phyloP scores from a whole-genome alignment of 2,888 invertebrate genomes.

The Nebria brevicollis region DNA sequence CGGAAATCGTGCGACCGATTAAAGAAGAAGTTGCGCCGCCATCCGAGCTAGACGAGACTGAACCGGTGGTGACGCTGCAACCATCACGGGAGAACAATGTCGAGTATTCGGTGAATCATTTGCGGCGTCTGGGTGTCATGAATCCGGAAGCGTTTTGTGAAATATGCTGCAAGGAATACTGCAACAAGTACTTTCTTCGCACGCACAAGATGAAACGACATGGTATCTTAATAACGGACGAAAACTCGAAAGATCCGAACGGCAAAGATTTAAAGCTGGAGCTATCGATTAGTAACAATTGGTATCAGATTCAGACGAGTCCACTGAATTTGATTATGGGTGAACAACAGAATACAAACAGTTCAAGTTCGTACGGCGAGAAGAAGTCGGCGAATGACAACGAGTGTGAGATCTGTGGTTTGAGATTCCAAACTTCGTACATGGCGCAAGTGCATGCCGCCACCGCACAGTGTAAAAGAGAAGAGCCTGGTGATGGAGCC shows the following conservation, averaged over 20 bases:
- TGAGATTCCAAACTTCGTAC: constrained; percentile 65
- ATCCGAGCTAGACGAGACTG: constrained; percentile 23
- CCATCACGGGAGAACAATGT: constrained; percentile 66
- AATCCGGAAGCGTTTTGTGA: constrained; percentile 94
- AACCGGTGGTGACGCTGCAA: not conserved
- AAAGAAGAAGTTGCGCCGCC: constrained; percentile 49
- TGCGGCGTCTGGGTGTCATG: constrained; percentile 81
- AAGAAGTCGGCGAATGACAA: constrained; percentile 64
- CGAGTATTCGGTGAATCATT: constrained; percentile 77
- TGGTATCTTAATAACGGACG: constrained; percentile 77
- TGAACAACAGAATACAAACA: constrained; percentile 68
- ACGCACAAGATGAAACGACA: constrained; percentile 95
- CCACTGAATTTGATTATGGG: constrained; percentile 82
- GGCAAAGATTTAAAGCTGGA: constrained; percentile 57
- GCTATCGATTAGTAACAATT: constrained; percentile 52
- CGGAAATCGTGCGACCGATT: constrained; percentile 53
- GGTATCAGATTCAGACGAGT: constrained; percentile 74
- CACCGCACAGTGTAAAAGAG: constrained; percentile 58
- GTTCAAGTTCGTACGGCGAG: constrained; percentile 66
- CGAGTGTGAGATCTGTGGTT: constrained; percentile 65
- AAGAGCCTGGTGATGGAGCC: not conserved
- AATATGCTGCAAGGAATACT: constrained; percentile 92
- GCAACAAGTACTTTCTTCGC: constrained; percentile 90
- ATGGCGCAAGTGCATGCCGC: constrained; percentile 61
- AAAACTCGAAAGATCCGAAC: constrained; percentile 63